A percentile compares a stretch with the other conserved stretches of the same genome.
Conservation (phyloP, 1,140 invertebrate species). For the Triops cancriformis region DNA sequence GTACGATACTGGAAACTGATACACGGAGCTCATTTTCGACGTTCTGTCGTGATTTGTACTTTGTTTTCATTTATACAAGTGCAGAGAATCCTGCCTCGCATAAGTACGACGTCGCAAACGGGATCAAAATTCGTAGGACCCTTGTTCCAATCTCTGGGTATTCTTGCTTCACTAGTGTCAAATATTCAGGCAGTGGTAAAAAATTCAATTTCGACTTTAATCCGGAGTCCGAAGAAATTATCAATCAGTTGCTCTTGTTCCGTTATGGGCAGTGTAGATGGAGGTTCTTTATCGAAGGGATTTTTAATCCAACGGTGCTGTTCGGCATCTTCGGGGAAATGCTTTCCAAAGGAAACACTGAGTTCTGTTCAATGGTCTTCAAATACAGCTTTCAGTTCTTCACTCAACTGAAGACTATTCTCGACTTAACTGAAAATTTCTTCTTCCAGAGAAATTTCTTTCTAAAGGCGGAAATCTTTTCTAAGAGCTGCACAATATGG, state of each 20-base stretch:
- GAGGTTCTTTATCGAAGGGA: neutral
- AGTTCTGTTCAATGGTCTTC: neutral
- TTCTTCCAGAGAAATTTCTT: slow-evolving; percentile 28
- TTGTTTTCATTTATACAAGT: slow-evolving; percentile 34
- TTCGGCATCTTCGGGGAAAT: neutral
- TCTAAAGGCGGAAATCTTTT: slow-evolving; percentile 34
- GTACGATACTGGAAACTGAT: too few relatives aligned
- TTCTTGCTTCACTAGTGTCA: neutral
- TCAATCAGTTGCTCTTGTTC: neutral
- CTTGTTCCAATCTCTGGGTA: neutral
- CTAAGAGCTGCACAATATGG: slow-evolving; percentile 16
- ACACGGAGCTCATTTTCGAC: neutral
- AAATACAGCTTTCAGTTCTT: neutral
- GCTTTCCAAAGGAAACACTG: neutral
- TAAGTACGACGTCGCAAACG: slow-evolving; percentile 35
- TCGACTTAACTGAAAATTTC: neutral
- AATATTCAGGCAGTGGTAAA: neutral
- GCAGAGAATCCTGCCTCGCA: slow-evolving; percentile 35
- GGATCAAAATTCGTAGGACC: slow-evolving; percentile 22
- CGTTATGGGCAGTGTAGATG: neutral
- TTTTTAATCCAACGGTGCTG: neutral
- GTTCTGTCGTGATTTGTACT: slow-evolving; percentile 31
- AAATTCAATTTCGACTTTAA: neutral
- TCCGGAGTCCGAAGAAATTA: neutral
- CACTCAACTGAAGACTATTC: too few relatives aligned